Evolutionary conservation across 2,797 vertebrate species (phyloP).

Genomic region (Sebastes trivittatus): DNA sequence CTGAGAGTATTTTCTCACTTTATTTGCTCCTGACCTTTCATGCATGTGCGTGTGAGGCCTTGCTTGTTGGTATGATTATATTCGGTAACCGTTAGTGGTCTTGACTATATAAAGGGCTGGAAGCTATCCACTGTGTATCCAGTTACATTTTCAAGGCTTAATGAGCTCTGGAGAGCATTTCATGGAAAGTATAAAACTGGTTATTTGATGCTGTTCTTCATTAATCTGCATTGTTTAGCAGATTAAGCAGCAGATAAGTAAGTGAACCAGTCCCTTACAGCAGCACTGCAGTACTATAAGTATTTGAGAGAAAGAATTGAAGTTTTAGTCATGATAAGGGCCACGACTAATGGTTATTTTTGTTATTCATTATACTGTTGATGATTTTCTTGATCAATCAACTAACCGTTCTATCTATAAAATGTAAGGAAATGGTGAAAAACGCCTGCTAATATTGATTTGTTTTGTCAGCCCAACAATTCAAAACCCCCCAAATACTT

Average conservation of each 20-base stretch:
- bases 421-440: constrained; percentile 14
- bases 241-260: not conserved
- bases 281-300: not conserved
- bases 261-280: not conserved
- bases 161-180: constrained; percentile 4
- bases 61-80: constrained; percentile 21
- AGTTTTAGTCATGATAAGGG: not conserved
- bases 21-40: constrained; percentile 11
- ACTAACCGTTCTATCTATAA: not conserved
- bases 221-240: not conserved
- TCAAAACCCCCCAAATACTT: not conserved
- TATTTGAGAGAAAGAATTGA: no score
- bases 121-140: not conserved
- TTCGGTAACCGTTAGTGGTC: not conserved
- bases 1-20: constrained; percentile 5
- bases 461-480: not conserved
- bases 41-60: not conserved
- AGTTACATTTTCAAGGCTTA: not conserved
- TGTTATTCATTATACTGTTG: not conserved
- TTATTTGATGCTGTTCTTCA: not conserved
- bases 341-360: not conserved
- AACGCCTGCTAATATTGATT: not conserved
- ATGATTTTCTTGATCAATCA: not conserved
- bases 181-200: constrained; percentile 2
- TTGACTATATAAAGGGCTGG: not conserved